phyloP scores from a whole-genome alignment of 2,888 invertebrate species.

The Oscheius myriophilus region DNA sequence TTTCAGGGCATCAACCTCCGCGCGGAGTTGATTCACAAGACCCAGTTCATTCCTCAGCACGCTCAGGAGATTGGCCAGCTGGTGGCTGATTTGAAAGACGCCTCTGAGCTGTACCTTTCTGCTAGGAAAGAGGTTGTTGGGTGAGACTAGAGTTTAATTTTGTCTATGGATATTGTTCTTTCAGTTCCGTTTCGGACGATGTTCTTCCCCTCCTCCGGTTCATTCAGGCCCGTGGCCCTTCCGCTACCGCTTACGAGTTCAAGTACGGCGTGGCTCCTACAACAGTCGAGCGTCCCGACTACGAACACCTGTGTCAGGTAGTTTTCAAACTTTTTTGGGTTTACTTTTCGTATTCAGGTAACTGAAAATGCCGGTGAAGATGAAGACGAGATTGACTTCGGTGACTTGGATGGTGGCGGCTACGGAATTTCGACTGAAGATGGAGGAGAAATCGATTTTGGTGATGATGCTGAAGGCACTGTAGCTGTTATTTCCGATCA shows the following conservation, averaged over 20 bases:
- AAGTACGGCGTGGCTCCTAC: conserved; percentile 2
- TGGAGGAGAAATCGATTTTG: conserved; percentile 16
- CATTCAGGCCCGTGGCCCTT: not conserved
- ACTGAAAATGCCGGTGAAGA: not conserved
- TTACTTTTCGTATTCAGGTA: not conserved
- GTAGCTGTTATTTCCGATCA: too few relatives aligned
- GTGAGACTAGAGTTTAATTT: too few relatives aligned
- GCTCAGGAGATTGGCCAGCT: too few relatives aligned
- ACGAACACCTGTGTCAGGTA: not conserved
- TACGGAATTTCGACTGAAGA: too few relatives aligned
- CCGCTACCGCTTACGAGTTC: conserved; percentile 19
- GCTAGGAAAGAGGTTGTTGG: too few relatives aligned
- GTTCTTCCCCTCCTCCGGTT: conserved; percentile 9
- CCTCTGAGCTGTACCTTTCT: too few relatives aligned
- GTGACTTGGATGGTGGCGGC: not conserved
- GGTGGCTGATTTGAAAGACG: too few relatives aligned
- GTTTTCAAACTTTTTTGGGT: not conserved
- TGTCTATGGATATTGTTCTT: too few relatives aligned
- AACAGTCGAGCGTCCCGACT: conserved; percentile 8
- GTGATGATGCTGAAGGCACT: conserved; percentile 2
- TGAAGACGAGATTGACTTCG: conserved; percentile 17
- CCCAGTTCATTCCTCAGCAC: too few relatives aligned
- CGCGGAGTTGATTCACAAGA: too few relatives aligned
- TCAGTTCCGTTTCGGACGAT: too few relatives aligned
- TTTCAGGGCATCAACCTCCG: too few relatives aligned